Percentiles rank a stretch among this genome's conserved stretches.
Conservation (phyloP, 2,113 vertebrate species). For the Spea bombifrons region DNA sequence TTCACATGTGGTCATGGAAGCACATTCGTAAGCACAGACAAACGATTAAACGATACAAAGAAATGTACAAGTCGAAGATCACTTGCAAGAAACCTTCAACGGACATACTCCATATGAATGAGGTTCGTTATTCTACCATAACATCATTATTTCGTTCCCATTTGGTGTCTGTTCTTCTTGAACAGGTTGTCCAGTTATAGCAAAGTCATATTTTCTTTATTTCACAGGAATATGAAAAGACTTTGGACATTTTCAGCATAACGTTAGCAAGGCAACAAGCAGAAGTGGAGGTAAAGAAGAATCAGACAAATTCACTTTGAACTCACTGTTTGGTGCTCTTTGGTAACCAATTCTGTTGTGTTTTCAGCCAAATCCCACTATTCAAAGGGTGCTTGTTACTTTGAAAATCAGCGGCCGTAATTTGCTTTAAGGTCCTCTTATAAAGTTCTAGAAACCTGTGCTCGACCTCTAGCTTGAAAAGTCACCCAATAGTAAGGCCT, state of each 20-base stretch:
- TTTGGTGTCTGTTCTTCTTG: not conserved
- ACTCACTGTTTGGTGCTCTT: not conserved
- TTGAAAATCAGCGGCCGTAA: too few relatives aligned
- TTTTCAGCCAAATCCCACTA: too few relatives aligned
- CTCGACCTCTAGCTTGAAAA: too few relatives aligned
- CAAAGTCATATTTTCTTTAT: conserved; percentile 23
- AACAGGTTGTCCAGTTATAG: too few relatives aligned
- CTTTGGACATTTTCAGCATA: conserved; percentile 95
- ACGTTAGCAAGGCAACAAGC: conserved; percentile 91
- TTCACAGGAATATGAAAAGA: conserved; percentile 80
- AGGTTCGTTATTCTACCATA: conserved; percentile 66
- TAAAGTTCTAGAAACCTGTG: too few relatives aligned
- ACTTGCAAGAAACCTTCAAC: conserved; percentile 81
- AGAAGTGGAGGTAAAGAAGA: conserved; percentile 86
- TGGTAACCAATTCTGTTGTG: too few relatives aligned
- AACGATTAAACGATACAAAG: conserved; percentile 78
- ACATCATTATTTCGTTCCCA: not conserved
- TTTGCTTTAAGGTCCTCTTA: too few relatives aligned
- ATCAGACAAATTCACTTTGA: not conserved
- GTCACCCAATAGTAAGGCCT: too few relatives aligned
- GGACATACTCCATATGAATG: conserved; percentile 68
- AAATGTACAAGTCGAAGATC: conserved; percentile 88
- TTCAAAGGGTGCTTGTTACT: too few relatives aligned
- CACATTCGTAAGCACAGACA: conserved; percentile 76
- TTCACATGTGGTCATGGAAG: conserved; percentile 94